These are phyloP conservation scores for Orthonychiurus folsomi DNA, from an alignment of 2,888 invertebrate genomes.

Conservation along the genomic window DNA sequence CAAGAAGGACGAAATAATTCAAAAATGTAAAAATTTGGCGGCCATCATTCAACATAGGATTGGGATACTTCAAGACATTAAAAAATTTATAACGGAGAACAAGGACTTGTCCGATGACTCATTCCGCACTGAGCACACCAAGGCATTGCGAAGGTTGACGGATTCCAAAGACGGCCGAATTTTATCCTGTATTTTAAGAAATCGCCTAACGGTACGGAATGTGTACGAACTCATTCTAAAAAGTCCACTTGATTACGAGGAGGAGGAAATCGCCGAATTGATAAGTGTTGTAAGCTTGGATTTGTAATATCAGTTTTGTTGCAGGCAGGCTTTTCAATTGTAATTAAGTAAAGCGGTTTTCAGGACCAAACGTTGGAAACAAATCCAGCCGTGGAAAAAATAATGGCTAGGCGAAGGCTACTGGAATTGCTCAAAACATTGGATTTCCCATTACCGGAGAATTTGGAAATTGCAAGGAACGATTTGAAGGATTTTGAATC, in stretches of 20 bases:
- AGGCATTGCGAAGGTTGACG: background rate
- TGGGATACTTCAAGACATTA: background rate
- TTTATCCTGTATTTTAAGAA: background rate
- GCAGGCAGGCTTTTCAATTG: too few species aligned
- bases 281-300: background rate
- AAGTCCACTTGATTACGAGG: constrained; percentile 13
- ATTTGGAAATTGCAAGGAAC: constrained; percentile 8
- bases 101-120: background rate
- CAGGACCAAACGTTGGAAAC: constrained; percentile 1
- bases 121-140: background rate
- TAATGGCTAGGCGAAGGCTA: background rate
- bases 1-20: background rate
- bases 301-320: background rate
- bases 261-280: background rate
- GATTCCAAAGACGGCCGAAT: background rate
- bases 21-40: background rate
- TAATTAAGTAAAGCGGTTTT: too few species aligned
- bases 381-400: background rate
- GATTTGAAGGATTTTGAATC: constrained; percentile 9
- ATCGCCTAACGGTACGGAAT: background rate
- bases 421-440: constrained; percentile 7
- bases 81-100: background rate
- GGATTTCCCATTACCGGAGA: constrained; percentile 12
- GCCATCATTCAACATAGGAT: background rate
- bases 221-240: background rate